A percentile compares a stretch with the other conserved stretches of the same genome.
Evolutionary conservation across 2,797 vertebrate genomes (phyloP).

Genomic region (Lagodon rhomboides): DNA sequence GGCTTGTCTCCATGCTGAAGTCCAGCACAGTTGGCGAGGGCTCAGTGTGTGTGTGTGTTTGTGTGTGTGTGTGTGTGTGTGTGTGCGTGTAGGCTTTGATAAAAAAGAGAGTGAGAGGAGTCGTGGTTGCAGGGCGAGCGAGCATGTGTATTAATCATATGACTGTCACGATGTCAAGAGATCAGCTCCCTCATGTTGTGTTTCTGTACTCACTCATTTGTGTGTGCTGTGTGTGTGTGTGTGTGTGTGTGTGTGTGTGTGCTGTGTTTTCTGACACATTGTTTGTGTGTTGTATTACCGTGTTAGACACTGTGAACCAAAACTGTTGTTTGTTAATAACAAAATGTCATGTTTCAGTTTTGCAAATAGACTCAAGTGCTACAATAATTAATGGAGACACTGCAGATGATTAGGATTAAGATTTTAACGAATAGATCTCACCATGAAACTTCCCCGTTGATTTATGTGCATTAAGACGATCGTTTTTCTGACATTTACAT

Average conservation of each 20-base stretch:
- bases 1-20: conserved; percentile 57
- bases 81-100: conserved; percentile 20
- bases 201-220: neutral
- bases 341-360: neutral
- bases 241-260: neutral
- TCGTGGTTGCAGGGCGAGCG: neutral
- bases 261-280: neutral
- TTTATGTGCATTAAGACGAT: too few relatives aligned
- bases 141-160: conserved; percentile 36
- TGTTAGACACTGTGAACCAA: neutral
- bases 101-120: neutral
- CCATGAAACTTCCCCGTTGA: too few relatives aligned
- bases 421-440: too few relatives aligned
- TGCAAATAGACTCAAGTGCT: neutral
- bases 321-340: neutral
- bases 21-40: conserved; percentile 56
- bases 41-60: conserved; percentile 26
- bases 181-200: conserved; percentile 19
- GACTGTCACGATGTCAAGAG: conserved; percentile 42
- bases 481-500: too few relatives aligned
- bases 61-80: conserved; percentile 28
- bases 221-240: neutral
- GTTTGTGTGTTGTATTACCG: neutral
- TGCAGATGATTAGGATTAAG: too few relatives aligned
- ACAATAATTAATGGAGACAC: neutral